Base-by-base conservation (phyloP, 1,140 invertebrate genomes). In the Lerema accius region DNA sequence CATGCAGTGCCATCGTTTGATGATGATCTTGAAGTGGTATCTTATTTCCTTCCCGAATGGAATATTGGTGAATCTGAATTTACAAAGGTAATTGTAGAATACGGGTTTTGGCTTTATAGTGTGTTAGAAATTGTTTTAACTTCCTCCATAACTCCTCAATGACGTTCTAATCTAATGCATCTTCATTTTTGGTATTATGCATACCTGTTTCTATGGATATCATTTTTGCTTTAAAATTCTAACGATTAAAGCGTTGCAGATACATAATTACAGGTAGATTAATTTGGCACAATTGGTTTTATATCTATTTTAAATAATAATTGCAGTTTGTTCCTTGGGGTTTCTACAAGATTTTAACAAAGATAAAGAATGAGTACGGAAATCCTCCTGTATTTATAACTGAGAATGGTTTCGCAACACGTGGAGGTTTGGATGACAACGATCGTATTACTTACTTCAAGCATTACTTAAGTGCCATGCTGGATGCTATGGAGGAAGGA, bases 361-460 rank as follows among this genome's bases (percentile, higher is more conserved):
- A 67, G 45, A 81, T 79, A 67, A 80, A 70, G 43, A 68, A 72
- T 51, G 71, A 71, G 58, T 86, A 78, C 61, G 63, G 61, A 64
- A 91, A 85, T 56, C 71, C 77, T 0, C 46, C 73, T 7, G 67
- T 87, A 0, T 69, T 73, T 3, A 68, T 83, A 23, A 78, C 75
- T 15, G 83, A 84, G 61, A 84, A 82, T 26, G 93, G 93, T 0
- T 80, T 71, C 26, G 39, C 69, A 0, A 75, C 63, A n/a, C 10
- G 17, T 2, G 59, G 87, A 0, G 80, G 76, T 1, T 43, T 84
- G 7, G 43, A 71, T 0, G 84, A 86, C 46, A 56, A 74, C 0
- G 67, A 77, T 46, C 66, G 84, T 35, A 78, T 93, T 5, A 60
- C 74, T 7, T 93, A 90, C 71, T 89, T 88, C 43, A 71, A 73